Base-by-base conservation (phyloP, 2,797 vertebrate genomes). In the Numenius phaeopus region DNA sequence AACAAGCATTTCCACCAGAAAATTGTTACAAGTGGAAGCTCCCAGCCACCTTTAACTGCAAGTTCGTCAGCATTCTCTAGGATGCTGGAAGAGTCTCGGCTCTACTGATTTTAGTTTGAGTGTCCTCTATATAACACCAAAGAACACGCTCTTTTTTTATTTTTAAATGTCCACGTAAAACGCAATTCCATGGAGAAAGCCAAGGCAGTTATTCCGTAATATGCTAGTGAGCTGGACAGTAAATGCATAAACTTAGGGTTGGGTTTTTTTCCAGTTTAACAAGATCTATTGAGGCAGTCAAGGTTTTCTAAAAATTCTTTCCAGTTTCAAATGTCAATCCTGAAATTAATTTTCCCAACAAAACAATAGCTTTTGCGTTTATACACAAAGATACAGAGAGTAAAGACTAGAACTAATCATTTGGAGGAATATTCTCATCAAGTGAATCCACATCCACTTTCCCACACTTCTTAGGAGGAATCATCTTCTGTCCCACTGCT, bases 71-170 rank as follows among this genome's bases (percentile, higher is more conserved):
- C 55, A 26, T 42, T 44, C 26, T 13, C 19, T 10, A 67, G 12
- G 40, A 42, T 52, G 67, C 8, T 37, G 67, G 40, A 66, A 72
- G 46, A 80, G 18, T 27, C 22, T 61, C 13, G 34, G 26, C 24
- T 40, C 14, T 34, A 40, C 7, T 32, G 18, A 61, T 47, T 85
- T 66, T 84, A n/a, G 27, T 72, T 55, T 44, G 44, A 61, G n/a
- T 30, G 26, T 22, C 40, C 30, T 54, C 39, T 79, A 8, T 52
- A 29, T 78, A 66, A 90, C 39, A 52, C 13, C 34, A 54, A 34
- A 4, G 16, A 34, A 15, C 29, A 39, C 10, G 6, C 16, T 5
- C 0, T 19, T 13, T 10, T 9, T 17, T 1, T 19, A 13, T 9
- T 70, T 54, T 26, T 4, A 12, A 37, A 46, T 47, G 34, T 29